These are phyloP conservation scores for Drosophila bipectinata DNA, from an alignment of 1,140 invertebrate species.

Conservation along the genomic window DNA sequence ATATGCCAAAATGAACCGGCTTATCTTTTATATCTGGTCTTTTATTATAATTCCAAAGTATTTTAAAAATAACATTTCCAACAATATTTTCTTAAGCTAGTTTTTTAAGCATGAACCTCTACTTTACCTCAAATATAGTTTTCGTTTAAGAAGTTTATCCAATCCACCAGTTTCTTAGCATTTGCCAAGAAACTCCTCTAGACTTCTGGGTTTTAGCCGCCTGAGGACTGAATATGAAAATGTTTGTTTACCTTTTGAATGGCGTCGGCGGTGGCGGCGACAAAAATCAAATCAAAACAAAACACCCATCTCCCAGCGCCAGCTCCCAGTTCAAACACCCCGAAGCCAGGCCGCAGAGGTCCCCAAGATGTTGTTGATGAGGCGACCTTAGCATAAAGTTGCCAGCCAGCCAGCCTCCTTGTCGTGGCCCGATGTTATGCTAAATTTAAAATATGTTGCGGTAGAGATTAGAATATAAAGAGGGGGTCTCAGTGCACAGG, in stretches of 20 bases:
- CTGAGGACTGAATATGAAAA: constrained; percentile 23
- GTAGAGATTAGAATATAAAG: constrained; percentile 68
- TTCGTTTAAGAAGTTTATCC: constrained; percentile 20
- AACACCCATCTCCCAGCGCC: constrained; percentile 19
- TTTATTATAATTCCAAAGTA: background rate
- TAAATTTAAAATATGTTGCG: constrained; percentile 77
- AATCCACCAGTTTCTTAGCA: constrained; percentile 1
- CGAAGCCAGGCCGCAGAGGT: constrained; percentile 29
- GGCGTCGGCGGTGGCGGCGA: constrained; percentile 47
- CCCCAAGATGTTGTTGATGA: constrained; percentile 54
- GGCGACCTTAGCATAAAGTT: constrained; percentile 61
- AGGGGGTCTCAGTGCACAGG: constrained; percentile 27
- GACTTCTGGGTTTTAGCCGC: constrained; percentile 14
- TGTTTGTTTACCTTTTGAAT: constrained; percentile 65
- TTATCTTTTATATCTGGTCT: background rate
- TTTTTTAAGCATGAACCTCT: background rate
- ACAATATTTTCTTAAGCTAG: background rate
- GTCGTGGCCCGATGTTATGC: constrained; percentile 53
- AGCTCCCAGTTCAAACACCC: constrained; percentile 64
- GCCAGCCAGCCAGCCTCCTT: constrained; percentile 32
- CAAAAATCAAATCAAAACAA: constrained; percentile 75
- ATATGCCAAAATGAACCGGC: constrained; percentile 13
- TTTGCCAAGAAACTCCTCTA: background rate
- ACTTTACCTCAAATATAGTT: constrained; percentile 1
- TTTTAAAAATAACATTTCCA: background rate